phyloP scores from a whole-genome alignment of 30 jellyfish, hydroid and myxozoan genomes.

The Turritopsis dohrnii region DNA sequence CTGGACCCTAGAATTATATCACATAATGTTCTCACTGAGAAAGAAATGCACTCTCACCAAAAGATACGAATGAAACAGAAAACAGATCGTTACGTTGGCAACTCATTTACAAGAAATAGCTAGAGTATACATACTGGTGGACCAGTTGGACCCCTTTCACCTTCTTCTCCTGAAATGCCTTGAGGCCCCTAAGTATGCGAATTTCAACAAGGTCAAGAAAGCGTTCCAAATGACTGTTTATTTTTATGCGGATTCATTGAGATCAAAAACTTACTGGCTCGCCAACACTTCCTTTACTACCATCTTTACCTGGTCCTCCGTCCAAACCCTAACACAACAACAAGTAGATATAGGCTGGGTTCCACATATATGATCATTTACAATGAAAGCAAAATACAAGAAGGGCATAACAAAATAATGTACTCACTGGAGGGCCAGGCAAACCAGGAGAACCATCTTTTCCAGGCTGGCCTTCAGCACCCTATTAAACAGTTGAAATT shows the following conservation, averaged over 20 bases:
- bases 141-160: constrained; percentile 13
- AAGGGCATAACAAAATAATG: not conserved
- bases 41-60: too few species aligned
- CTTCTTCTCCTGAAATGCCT: constrained; percentile 12
- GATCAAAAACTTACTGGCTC: constrained; percentile 5
- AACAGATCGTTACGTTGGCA: not conserved
- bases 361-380: too few species aligned
- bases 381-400: too few species aligned
- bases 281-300: constrained; percentile 1
- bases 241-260: too few species aligned
- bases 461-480: constrained; percentile 9
- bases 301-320: not conserved
- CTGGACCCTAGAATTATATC: not conserved
- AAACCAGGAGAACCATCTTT: constrained; percentile 15
- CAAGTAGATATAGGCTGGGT: too few species aligned
- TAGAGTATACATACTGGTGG: not conserved
- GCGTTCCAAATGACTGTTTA: too few species aligned
- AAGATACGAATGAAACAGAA: not conserved
- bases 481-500: not conserved
- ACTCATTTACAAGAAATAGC: not conserved
- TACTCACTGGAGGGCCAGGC: constrained; percentile 4
- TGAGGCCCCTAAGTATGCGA: not conserved
- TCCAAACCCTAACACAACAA: constrained; percentile 1
- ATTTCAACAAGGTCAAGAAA: not conserved
- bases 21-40: too few species aligned